Percentiles rank a stretch among this genome's conserved stretches.
phyloP scores from a whole-genome alignment of 2,797 vertebrate species.

The Sylvia borin region DNA sequence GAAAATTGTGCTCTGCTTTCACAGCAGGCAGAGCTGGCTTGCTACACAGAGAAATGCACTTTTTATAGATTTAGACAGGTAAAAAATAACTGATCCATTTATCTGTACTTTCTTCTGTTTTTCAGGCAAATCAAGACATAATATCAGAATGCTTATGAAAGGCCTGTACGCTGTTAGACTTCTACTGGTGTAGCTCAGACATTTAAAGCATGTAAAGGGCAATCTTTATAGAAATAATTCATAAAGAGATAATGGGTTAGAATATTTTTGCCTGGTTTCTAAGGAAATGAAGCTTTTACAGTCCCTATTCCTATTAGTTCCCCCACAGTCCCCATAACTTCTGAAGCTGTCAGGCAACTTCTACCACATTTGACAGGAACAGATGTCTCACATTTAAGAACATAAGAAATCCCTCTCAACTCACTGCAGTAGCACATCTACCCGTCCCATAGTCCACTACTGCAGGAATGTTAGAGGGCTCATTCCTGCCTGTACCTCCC shows the following conservation, averaged over 20 bases:
- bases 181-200: neutral
- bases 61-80: neutral
- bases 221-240: slow-evolving; percentile 37
- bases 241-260: neutral
- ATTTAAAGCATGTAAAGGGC: neutral
- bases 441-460: neutral
- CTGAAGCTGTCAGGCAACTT: neutral
- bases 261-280: slow-evolving; percentile 53
- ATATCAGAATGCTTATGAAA: neutral
- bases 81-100: neutral
- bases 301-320: neutral
- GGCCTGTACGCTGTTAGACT: neutral
- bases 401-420: neutral
- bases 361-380: neutral
- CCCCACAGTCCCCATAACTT: neutral
- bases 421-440: neutral
- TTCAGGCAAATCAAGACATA: neutral
- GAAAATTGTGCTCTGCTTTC: neutral
- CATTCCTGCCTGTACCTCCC: neutral
- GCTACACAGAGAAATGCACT: neutral
- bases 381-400: neutral
- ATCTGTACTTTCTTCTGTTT: neutral
- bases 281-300: slow-evolving; percentile 32
- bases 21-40: neutral
- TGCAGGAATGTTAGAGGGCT: neutral